Base-by-base conservation (phyloP, 2,888 invertebrate species). In the Lasioglossum figueresi region DNA sequence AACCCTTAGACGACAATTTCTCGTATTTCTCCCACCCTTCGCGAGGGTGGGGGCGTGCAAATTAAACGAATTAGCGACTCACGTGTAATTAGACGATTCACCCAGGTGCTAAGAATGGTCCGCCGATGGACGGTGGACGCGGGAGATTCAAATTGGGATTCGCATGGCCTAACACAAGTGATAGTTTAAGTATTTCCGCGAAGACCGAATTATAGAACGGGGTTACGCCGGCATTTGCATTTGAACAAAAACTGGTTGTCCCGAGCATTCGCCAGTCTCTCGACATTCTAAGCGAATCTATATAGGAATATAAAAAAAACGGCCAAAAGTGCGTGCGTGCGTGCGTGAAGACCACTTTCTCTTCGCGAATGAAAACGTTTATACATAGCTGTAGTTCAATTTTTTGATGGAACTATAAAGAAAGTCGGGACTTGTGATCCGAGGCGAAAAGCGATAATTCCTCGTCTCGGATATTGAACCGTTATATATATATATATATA, bases 341-440 rank as follows among this genome's bases (percentile, higher is more conserved):
- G 52, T 83, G 78, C 89, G 89, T 8, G 31, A 63, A 56, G n/a
- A 56, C 56, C 56, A 56, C 56, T 68, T 34, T 37, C 90, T 88
- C 87, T 91, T 91, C 87, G 86, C 88, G n/a, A 40, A 88, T 74
- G 56, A 56, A 56, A n/a, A 56, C 85, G 84, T 91, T 89, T 88
- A 91, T 90, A 87, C 82, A 85, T 91, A 91, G 88, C 77, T 83
- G 86, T 92, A 91, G 85, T 89, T 71, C 84, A 88, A 88, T 91
- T 91, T 56, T 73, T 88, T 87, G 77, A 84, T 88, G 84, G 86
- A 81, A 71, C 77, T 84, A n/a, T 70, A 84, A 88, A n/a, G 66
- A 78, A 87, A 87, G 79, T 85, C 88, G 77, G 74, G 80, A 83
- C 31, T 59, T 31, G n/a, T 70, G 73, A 81, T 84, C 76, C 74